Base-by-base conservation (phyloP, 2,888 invertebrate genomes). In the Caenorhabditis japonica region DNA sequence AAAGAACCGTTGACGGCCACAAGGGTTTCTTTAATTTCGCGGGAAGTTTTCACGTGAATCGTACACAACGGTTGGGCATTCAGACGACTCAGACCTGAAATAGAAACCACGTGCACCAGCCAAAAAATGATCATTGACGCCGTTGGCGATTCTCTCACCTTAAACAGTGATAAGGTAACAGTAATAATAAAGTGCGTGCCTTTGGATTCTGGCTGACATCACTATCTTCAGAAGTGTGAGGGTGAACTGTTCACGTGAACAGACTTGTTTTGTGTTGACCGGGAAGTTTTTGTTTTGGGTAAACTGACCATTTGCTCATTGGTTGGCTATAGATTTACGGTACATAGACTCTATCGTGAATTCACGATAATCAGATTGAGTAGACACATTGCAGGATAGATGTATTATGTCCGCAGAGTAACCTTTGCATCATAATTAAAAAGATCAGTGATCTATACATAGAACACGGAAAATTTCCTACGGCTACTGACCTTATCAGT, bases 91-190 rank as follows among this genome's bases (percentile, higher is more conserved):
- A n/a, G n/a, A n/a, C n/a, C n/a, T n/a, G n/a, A n/a, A n/a, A n/a
- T n/a, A n/a, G n/a, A n/a, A n/a, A n/a, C n/a, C n/a, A n/a, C n/a
- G n/a, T n/a, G n/a, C n/a, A n/a, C n/a, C n/a, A n/a, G n/a, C n/a
- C n/a, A n/a, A n/a, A 10, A 21, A 53, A n/a, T 62, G 61, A 62
- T 62, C 61, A 53, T 46, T 62, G 61, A 62, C 46, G 53, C 52
- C 61, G 61, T 62, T 62, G 51, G 61, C 61, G 51, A 60, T 2
- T 43, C 13, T 44, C 46, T 13, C 19, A 47, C 27, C 51, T 49
- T 41, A 60, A 21, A 59, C 23, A n/a, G 19, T 56, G 44, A 43
- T 39, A 38, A 15, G 4, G 12, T 13, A 34, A 8, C 19, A 19
- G 12, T 8, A 25, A 2, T 7, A 39, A 5, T 39, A 19, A 39